Conservation (phyloP, 2,113 vertebrate species). For the Spermophilus dauricus region DNA sequence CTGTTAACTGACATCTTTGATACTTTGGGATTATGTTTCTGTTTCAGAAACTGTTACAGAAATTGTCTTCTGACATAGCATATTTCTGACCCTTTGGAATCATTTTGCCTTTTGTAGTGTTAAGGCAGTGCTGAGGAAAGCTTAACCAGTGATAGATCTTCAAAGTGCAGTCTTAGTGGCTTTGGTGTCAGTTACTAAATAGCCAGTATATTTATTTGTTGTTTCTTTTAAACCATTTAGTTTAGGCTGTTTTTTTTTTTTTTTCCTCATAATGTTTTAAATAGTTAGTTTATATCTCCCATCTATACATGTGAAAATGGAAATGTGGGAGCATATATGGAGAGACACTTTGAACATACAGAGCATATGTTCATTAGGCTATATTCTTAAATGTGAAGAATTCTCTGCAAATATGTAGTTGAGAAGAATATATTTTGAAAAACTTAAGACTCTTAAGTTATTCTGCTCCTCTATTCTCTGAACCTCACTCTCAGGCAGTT, state of each 20-base stretch:
- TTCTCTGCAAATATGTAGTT: neutral
- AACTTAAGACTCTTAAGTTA: neutral
- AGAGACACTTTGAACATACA: neutral
- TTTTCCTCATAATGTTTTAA: neutral
- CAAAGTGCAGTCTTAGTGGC: neutral
- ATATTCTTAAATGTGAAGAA: neutral
- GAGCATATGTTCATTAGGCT: neutral
- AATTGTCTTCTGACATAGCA: neutral
- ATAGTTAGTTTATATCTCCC: neutral
- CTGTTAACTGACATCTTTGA: neutral
- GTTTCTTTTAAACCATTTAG: neutral
- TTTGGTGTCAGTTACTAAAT: neutral
- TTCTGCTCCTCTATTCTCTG: neutral
- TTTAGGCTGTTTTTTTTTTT: constrained; percentile 7
- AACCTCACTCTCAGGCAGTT: neutral
- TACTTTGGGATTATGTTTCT: neutral
- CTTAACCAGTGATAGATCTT: rapidly evolving
- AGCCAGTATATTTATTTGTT: neutral
- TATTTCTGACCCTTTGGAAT: neutral
- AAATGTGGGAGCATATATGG: neutral
- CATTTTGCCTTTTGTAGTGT: neutral
- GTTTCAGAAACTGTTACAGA: neutral
- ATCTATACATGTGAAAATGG: neutral
- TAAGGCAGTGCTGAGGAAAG: neutral
- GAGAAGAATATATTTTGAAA: neutral